Percentiles rank a stretch among this genome's conserved stretches.
Evolutionary conservation across 30 jellyfish, hydroid and myxozoan species (phyloP).

Genomic region (Cassiopea andromeda): DNA sequence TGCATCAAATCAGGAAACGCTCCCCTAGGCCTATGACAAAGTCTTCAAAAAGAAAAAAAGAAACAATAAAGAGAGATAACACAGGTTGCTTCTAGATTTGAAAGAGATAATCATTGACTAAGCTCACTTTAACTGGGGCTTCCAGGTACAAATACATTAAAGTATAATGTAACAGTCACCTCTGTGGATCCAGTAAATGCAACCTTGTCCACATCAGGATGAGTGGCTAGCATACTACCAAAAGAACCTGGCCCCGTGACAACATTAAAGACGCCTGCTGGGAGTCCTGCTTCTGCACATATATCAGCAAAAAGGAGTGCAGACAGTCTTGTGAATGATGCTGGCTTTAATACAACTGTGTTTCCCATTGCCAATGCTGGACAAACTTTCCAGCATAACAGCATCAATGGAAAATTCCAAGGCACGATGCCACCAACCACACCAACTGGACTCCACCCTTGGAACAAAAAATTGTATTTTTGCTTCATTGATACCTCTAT

Average conservation of each 20-base stretch:
- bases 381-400: slow-evolving; percentile 95
- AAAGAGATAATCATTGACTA: too few relatives aligned
- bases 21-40: too few relatives aligned
- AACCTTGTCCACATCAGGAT: slow-evolving; percentile 91
- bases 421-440: slow-evolving; percentile 98
- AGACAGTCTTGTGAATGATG: slow-evolving; percentile 88
- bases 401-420: slow-evolving; percentile 97
- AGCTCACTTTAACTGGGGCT: too few relatives aligned
- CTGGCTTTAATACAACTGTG: slow-evolving; percentile 91
- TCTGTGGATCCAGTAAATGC: slow-evolving; percentile 99
- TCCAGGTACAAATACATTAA: not conserved
- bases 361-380: slow-evolving; percentile 99
- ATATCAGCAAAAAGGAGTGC: slow-evolving; percentile 97
- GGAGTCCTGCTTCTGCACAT: slow-evolving; percentile 99
- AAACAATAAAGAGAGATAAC: too few relatives aligned
- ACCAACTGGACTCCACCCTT: slow-evolving; percentile 95
- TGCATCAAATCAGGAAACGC: too few relatives aligned
- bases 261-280: slow-evolving; percentile 99
- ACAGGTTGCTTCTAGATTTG: too few relatives aligned
- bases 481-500: too few relatives aligned
- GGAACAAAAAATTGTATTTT: not conserved
- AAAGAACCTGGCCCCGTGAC: slow-evolving; percentile 97
- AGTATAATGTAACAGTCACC: slow-evolving; percentile 22
- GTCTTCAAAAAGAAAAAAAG: too few relatives aligned
- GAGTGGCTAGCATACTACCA: slow-evolving; percentile 93